These are phyloP conservation scores for Manis javanica DNA, from an alignment of 2,797 vertebrate genomes.

Conservation along the genomic window DNA sequence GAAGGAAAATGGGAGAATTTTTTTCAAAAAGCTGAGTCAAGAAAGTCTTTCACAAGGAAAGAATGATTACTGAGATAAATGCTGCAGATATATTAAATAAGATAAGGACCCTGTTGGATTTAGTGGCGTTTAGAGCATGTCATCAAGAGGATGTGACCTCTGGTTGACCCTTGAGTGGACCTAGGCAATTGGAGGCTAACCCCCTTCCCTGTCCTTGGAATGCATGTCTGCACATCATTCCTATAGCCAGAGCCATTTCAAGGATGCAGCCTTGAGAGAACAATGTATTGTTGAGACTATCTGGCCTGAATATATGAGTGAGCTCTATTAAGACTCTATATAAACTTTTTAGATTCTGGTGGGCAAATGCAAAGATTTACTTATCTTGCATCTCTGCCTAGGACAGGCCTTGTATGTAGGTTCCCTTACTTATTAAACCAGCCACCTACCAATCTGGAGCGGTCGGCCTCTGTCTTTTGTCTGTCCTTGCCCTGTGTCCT, in stretches of 20 bases:
- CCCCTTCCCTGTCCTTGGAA: neutral
- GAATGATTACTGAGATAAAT: neutral
- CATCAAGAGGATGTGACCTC: neutral
- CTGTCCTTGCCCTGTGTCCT: neutral
- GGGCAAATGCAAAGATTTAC: neutral
- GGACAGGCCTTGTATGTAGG: too few species aligned
- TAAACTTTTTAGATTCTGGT: neutral
- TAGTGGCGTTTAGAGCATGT: neutral
- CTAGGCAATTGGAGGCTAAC: neutral
- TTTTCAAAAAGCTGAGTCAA: neutral
- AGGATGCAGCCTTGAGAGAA: neutral
- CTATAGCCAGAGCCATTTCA: too few species aligned
- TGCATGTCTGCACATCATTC: neutral
- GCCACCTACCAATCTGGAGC: neutral
- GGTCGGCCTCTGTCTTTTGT: neutral
- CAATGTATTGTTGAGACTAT: neutral
- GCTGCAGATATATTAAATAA: neutral
- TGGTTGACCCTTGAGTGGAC: neutral
- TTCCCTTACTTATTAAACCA: neutral
- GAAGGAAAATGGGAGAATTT: neutral
- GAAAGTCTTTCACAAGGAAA: neutral
- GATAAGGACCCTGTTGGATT: neutral
- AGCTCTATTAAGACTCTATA: neutral
- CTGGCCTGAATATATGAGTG: neutral
- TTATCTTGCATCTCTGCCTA: neutral